Base-by-base conservation (phyloP, 1,140 invertebrate genomes). In the Drosophila trapezifrons region DNA sequence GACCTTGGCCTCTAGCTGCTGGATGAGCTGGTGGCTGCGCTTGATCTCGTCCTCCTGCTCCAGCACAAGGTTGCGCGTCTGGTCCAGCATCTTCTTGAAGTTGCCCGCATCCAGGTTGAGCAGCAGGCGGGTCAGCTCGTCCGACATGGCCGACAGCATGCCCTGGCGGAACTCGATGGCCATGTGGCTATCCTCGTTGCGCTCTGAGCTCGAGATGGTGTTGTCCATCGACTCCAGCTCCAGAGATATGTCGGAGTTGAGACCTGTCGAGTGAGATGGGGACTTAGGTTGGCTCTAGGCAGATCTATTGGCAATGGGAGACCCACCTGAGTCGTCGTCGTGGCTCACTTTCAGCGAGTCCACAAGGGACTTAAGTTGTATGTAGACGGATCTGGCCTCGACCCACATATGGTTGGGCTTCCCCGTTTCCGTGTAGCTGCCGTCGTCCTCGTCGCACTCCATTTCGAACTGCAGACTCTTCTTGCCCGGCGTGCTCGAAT, bases 1-100 rank as follows among this genome's bases (percentile, higher is more conserved):
- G 52, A 96, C 94, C 93, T 97, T 97, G 90, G 95, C 96, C 63
- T 95, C 96, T 37, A 97, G 93, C 57, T 97, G 96, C 72, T 96
- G 94, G 27, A 97, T 94, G 20, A 96, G 93, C 60, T 97, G 96
- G 49, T 95, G 95, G 71, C 96, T 95, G 76, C 95, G 94, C 78
- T 97, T 96, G 10, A 97, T 94, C 91, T 97, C 96, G 1, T 96
- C 94, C 77, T 96, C 95, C 60, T 96, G 93, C 72, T 97, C 95
- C 43, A 95, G 93, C 1, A 96, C 93, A 46, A 96, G 94, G 2
- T 96, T 93, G 42, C 96, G 94, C 12, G 95, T 94, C 57, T 96
- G 94, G 35, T 97, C 96, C 32, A 97, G 92, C 75, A 97, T 95
- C 65, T 97, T 96, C n/a, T 95, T 94, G 55, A 96, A 94, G 45